Evolutionary conservation across 2,113 vertebrate genomes (phyloP).

Genomic region (Osmerus eperlanus): DNA sequence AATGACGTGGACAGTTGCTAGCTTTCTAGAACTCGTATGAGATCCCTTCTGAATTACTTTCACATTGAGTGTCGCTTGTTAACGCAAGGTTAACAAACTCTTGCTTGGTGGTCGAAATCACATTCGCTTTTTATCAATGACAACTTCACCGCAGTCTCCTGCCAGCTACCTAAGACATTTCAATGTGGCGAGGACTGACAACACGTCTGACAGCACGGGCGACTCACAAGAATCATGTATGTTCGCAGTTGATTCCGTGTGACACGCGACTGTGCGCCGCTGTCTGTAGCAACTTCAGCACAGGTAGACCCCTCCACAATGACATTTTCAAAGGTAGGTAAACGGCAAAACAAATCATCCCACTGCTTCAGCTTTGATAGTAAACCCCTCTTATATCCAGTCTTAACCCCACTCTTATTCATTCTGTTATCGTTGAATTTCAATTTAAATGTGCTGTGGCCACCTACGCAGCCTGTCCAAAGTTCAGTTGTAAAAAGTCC

Average conservation of each 20-base stretch:
- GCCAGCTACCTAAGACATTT: slow-evolving; percentile 25
- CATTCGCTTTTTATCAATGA: no score
- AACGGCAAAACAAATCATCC: neutral
- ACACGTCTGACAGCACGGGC: neutral
- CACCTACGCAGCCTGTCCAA: no score
- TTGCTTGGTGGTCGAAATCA: no score
- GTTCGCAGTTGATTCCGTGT: neutral
- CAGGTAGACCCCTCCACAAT: slow-evolving; percentile 21
- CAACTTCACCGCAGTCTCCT: no score
- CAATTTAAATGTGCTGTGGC: no score
- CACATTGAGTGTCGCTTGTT: no score
- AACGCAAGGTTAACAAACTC: no score
- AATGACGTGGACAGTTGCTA: no score
- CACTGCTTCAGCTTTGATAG: neutral
- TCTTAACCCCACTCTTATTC: no score
- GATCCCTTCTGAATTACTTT: no score
- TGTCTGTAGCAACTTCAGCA: slow-evolving; percentile 27
- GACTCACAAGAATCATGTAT: neutral
- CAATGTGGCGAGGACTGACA: slow-evolving; percentile 32
- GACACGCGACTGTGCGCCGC: neutral
- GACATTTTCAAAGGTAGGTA: slow-evolving; percentile 62
- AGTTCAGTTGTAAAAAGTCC: no score
- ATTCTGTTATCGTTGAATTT: neutral
- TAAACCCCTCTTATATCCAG: neutral
- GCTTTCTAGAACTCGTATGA: no score